Evolutionary conservation across 2,888 invertebrate species (phyloP), one percentile per base, ranked within the genome.

Genomic region (Macropis europaea): DNA sequence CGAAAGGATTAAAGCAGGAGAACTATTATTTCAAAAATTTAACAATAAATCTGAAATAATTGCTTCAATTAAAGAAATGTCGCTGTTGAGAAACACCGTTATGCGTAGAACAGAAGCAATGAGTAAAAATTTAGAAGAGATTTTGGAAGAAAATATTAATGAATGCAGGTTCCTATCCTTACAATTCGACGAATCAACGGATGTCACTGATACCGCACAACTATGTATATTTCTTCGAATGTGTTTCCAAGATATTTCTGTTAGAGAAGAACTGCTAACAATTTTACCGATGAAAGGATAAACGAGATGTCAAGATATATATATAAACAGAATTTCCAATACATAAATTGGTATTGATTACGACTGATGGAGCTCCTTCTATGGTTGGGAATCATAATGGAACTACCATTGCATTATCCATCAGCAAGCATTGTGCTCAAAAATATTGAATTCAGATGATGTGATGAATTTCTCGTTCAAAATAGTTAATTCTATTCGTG

Each of bases 61-160:
- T 38, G 38, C 38, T 38, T 38, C 13, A 38, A 38, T 38, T 38
- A 38, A 38, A 38, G 38, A 13, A 38, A 38, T 38, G 38, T 38
- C 38, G 38, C 38, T 38, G 38, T 17, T 15, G 38, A 38, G 38
- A 38, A 38, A 38, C 38, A 38, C 38, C 38, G 38, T 17, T 38
- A 38, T 15, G 6, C 13, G 38, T 38, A 38, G 38, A 38, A 38
- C 38, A 38, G 38, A 38, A 38, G 38, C 38, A 15, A 38, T 38
- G 38, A 38, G 38, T 38, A 38, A 38, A 38, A 38, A 38, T 38
- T 38, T 38, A 38, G 38, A 38, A 38, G 38, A 38, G 38, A 38
- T 38, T 13, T 15, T 38, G 38, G 13, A 38, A 15, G 38, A 38
- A 38, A 38, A 38, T 38, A 38, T 38, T 38, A 38, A 38, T 38